Evolutionary conservation across 1,140 invertebrate genomes (phyloP).

Genomic region (Stenopsyche tienmushanensis): DNA sequence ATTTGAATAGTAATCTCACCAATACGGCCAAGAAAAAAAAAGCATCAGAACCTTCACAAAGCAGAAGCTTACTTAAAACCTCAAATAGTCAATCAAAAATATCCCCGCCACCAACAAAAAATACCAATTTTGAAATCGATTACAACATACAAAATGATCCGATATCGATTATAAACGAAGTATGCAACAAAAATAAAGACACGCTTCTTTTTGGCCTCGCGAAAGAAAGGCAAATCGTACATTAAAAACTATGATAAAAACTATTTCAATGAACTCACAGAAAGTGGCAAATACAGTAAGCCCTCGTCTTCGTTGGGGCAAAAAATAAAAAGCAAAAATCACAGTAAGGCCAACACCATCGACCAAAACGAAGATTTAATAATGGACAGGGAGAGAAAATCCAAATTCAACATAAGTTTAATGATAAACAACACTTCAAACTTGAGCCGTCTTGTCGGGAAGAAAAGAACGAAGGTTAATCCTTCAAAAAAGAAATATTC

Average conservation of each 20-base stretch:
- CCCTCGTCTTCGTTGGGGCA: background rate
- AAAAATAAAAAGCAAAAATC: background rate
- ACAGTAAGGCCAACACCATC: too few species aligned
- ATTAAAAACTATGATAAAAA: background rate
- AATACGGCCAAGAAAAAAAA: background rate
- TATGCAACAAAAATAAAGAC: background rate
- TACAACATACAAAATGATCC: background rate
- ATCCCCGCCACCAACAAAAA: background rate
- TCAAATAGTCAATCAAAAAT: background rate
- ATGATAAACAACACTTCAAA: conserved; percentile 23
- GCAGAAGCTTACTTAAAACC: background rate
- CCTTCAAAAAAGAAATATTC: background rate
- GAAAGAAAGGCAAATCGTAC: background rate
- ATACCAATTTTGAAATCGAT: background rate
- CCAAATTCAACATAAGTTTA: conserved; percentile 32
- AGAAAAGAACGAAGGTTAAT: conserved; percentile 20
- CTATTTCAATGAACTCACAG: background rate
- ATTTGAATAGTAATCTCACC: background rate
- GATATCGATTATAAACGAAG: background rate
- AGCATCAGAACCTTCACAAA: background rate
- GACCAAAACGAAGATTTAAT: background rate
- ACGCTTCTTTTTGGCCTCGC: background rate
- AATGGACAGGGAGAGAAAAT: background rate
- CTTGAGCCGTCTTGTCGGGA: conserved; percentile 17
- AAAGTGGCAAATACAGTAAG: background rate